Evolutionary conservation across 1,140 invertebrate species (phyloP).

Genomic region (Hyles euphorbiae): DNA sequence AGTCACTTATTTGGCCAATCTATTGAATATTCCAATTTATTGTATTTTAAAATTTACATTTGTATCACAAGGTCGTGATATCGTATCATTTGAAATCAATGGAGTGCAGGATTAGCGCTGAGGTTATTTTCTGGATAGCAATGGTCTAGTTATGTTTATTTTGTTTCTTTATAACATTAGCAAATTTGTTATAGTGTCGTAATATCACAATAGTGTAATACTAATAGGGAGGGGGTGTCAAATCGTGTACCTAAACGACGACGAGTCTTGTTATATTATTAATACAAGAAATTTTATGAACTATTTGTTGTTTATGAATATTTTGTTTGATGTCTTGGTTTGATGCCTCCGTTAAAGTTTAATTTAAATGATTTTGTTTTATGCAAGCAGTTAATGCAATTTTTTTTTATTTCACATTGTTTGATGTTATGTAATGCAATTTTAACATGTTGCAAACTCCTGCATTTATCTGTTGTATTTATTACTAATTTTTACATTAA

Average conservation of each 20-base stretch:
- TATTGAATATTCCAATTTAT: constrained; percentile 74
- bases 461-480: constrained; percentile 78
- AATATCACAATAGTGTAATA: constrained; percentile 70
- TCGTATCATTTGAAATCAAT: constrained; percentile 59
- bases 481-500: constrained; percentile 78
- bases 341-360: constrained; percentile 73
- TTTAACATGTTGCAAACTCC: constrained; percentile 75
- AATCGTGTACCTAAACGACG: constrained; percentile 65
- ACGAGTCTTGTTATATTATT: constrained; percentile 64
- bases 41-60: constrained; percentile 68
- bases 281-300: constrained; percentile 71
- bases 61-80: constrained; percentile 58
- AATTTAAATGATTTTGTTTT: constrained; percentile 74
- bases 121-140: constrained; percentile 71
- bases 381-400: constrained; percentile 75
- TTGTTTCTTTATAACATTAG: constrained; percentile 72
- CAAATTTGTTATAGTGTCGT: constrained; percentile 73
- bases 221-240: constrained; percentile 71
- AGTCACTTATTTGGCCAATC: constrained; percentile 74
- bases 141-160: constrained; percentile 74
- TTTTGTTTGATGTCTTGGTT: constrained; percentile 70
- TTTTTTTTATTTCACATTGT: constrained; percentile 73
- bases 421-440: constrained; percentile 77
- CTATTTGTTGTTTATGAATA: constrained; percentile 73
- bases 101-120: constrained; percentile 70